Evolutionary conservation across 2,113 vertebrate genomes (phyloP).

Genomic region (Eulemur rufifrons): DNA sequence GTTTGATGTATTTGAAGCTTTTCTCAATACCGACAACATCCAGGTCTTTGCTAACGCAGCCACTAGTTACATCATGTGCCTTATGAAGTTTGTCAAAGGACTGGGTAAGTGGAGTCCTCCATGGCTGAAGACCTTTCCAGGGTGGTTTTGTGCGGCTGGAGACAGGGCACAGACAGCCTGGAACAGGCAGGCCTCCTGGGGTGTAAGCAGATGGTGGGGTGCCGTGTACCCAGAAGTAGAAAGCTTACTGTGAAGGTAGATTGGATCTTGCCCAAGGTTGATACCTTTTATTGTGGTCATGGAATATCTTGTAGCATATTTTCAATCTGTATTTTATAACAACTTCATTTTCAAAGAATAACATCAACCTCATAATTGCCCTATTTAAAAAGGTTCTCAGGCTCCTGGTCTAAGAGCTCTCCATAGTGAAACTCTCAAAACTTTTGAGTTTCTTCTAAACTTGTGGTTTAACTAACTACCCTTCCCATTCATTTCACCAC

Average conservation of each 20-base stretch:
- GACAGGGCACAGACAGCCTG: background rate
- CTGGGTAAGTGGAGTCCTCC: conserved; percentile 86
- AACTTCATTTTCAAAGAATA: background rate
- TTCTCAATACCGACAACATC: conserved; percentile 98
- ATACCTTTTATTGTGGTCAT: background rate
- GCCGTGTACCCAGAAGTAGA: background rate
- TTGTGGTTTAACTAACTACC: background rate
- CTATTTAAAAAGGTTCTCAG: background rate
- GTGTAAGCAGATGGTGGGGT: background rate
- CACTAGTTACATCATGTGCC: conserved; percentile 99
- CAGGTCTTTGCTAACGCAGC: conserved; percentile 99
- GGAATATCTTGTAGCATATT: background rate
- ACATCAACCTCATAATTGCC: background rate
- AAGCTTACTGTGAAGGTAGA: background rate
- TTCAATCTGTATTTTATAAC: background rate
- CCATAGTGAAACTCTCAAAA: background rate
- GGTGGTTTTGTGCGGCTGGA: background rate
- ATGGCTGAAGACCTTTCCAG: background rate
- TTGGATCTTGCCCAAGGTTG: background rate
- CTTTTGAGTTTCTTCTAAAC: background rate
- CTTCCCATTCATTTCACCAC: background rate
- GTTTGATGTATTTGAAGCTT: conserved; percentile 98
- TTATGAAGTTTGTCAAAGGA: conserved; percentile 99
- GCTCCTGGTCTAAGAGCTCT: background rate
- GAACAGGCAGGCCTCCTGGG: background rate